Conservation (phyloP, 2,797 vertebrate genomes). For the Psittacula echo region DNA sequence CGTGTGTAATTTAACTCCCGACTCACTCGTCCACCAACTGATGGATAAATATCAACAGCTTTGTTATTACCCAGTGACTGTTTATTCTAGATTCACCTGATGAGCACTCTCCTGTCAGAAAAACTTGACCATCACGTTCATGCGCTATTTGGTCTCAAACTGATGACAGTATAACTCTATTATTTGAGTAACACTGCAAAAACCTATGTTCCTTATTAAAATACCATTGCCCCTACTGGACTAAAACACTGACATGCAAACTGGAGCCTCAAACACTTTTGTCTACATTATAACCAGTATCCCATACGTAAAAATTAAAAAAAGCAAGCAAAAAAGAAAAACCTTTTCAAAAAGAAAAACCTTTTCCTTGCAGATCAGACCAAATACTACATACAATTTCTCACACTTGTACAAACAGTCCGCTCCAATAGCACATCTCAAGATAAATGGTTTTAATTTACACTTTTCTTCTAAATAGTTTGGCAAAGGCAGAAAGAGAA, state of each 20-base stretch:
- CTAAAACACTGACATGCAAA: neutral
- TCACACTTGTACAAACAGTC: conserved; percentile 76
- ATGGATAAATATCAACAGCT: conserved; percentile 62
- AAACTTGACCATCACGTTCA: neutral
- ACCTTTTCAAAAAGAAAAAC: conserved; percentile 49
- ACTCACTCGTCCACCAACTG: conserved; percentile 97
- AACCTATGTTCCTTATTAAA: neutral
- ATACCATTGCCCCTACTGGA: neutral
- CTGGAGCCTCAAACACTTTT: neutral
- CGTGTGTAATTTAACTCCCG: conserved; percentile 96
- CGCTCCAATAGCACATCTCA: conserved; percentile 69
- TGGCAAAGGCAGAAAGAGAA: conserved; percentile 62
- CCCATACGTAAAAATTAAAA: neutral
- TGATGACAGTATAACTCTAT: neutral
- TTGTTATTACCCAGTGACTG: conserved; percentile 48
- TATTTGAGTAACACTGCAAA: neutral
- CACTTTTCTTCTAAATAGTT: conserved; percentile 71
- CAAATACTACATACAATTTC: conserved; percentile 72
- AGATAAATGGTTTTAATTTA: conserved; percentile 77
- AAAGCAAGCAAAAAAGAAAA: conserved; percentile 10
- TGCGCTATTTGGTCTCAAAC: neutral
- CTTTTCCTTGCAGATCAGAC: conserved; percentile 63
- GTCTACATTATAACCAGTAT: conserved; percentile 11
- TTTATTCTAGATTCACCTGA: neutral
- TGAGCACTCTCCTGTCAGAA: neutral